Evolutionary conservation across 2,888 invertebrate genomes (phyloP), one percentile per base, ranked within the genome.

Genomic region (Biston stratarius): DNA sequence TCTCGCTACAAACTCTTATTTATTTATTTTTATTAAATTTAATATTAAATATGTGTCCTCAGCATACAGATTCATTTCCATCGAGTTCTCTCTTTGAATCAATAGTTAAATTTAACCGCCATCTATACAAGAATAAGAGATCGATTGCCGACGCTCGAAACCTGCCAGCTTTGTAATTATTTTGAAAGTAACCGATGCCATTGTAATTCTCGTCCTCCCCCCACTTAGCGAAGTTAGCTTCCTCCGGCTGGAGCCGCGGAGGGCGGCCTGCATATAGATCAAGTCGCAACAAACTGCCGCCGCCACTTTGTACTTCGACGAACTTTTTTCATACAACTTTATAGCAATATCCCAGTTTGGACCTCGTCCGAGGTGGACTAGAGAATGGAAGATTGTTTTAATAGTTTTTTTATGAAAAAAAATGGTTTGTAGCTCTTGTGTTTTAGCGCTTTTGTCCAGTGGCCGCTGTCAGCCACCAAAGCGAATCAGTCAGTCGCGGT

Each of bases 301-400:
- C 55, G 44, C 33, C 47, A 62, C 63, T 63, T 59, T 61, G 52
- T 40, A 44, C 40, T 42, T 34, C n/a, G 44, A 62, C 48, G 11
- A 67, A 71, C 61, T 67, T 71, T 68, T 71, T 71, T 71, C 68
- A 71, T 71, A 67, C 56, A 71, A 69, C 56, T 68, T 64, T 61
- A 49, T 53, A 47, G 51, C 66, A 64, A 71, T 67, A 68, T 56
- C 61, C 45, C 6, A 45, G 61, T 49, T 38, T 12, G 15, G 48
- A 51, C 48, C 57, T 45, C 51, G 51, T 15, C 45, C 34, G 52
- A 12, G 40, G 10, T 9, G 7, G 6, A 8, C 34, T 55, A 12
- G 38, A 36, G 24, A 24, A 24, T 24, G 24, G 24, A 24, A 24
- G 33, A 24, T 8, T 15, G 44, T 14, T 52, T 42, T 42, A 12